Evolutionary conservation across 2,888 invertebrate genomes (phyloP).

Genomic region (Metalampra italica): DNA sequence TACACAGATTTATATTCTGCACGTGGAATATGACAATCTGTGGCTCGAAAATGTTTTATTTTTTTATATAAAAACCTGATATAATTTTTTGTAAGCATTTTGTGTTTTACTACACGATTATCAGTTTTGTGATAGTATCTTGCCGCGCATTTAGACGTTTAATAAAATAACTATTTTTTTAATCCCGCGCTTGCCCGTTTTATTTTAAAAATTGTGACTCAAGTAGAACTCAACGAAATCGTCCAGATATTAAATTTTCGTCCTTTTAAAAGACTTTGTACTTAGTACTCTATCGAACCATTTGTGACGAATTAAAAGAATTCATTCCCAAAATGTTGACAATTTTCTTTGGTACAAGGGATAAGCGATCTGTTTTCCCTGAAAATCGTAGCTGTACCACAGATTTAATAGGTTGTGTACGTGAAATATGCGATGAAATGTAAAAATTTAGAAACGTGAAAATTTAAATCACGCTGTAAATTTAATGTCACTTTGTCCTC

Average conservation of each 20-base stretch:
- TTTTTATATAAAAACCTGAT: background rate
- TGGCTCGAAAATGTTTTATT: background rate
- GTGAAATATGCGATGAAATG: conserved; percentile 40
- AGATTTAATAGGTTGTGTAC: conserved; percentile 63
- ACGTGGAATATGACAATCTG: conserved; percentile 6
- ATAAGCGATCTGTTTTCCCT: conserved; percentile 23
- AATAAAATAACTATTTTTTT: conserved; percentile 38
- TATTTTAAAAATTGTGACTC: conserved; percentile 28
- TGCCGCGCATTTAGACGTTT: conserved; percentile 52
- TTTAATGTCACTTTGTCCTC: conserved; percentile 57
- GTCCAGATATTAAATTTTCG: conserved; percentile 74
- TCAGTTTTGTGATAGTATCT: conserved; percentile 70
- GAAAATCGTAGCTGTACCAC: conserved; percentile 32
- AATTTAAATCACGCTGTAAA: conserved; percentile 42
- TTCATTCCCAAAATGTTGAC: conserved; percentile 32
- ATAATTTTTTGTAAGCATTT: conserved; percentile 31
- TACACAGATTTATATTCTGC: conserved; percentile 41
- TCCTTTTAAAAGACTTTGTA: conserved; percentile 75
- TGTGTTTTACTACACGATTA: conserved; percentile 43
- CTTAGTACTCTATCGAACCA: conserved; percentile 60
- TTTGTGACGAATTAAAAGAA: conserved; percentile 37
- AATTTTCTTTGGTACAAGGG: conserved; percentile 34
- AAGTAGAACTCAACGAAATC: conserved; percentile 56
- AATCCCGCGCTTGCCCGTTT: conserved; percentile 42
- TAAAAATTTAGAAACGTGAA: conserved; percentile 46